Evolutionary conservation across 2,888 invertebrate species (phyloP), one percentile per base, ranked within the genome.

Genomic region (Ryuthela nishihirai): DNA sequence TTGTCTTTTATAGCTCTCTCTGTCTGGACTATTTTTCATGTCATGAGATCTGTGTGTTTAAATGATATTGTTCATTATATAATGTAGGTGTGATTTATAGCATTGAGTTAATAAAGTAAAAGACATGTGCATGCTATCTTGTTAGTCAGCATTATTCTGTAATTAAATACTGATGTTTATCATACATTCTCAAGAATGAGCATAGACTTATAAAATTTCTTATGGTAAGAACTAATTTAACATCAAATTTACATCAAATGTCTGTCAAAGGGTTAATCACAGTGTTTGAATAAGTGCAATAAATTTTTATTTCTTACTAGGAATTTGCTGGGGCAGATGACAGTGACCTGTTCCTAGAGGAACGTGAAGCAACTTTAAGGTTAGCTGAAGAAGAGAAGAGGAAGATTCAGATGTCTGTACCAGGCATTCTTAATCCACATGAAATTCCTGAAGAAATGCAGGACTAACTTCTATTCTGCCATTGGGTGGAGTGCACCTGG

Each of bases 301-400:
- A 18, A 25, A 42, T n/a, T 15, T 36, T 4, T 26, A 15, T 40
- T 62, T 23, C 42, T 65, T 46, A 49, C 73, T 78, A 98, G 97
- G 99, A 99, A 79, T 95, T 90, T 75, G 93, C 95, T 24, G 99
- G 99, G 39, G 95, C 95, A 75, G 98, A 99, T 74, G 94, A 98
- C 77, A 87, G 90, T 62, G 99, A 99, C 78, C 80, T 99, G 72
- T 99, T 89, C 79, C 79, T 99, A 72, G 99, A 99, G 74, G 99
- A 99, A 76, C 84, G 98, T 69, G 89, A 97, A 76, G 83, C 83
- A 65, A 86, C 91, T 56, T 82, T 99, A 65, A 85, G 86, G 67
- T 80, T 83, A 71, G 97, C 97, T 42, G 94, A 98, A 75, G 85
- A 88, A 64, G 94, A 94, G 71, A 98, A 98, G 78, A 82, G 92